phyloP scores from a whole-genome alignment of 2,113 vertebrate genomes.

The Grallaria varia region DNA sequence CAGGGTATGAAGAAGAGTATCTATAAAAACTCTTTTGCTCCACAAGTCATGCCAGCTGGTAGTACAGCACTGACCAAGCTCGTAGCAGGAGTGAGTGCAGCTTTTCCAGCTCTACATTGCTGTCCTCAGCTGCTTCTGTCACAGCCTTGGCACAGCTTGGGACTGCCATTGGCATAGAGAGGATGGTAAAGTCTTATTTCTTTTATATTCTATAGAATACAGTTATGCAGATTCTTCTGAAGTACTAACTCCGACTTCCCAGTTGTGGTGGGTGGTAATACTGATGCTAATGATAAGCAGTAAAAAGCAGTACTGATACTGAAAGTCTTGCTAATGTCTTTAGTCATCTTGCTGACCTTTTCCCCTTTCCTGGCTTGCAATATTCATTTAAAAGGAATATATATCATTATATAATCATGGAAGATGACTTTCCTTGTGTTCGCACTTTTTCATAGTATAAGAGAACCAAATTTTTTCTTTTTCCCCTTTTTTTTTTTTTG shows the following conservation, averaged over 20 bases:
- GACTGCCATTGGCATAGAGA: neutral
- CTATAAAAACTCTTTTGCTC: slow-evolving; percentile 10
- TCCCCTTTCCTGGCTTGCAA: neutral
- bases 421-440: slow-evolving; percentile 12
- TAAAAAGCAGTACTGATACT: neutral
- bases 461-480: neutral
- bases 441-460: neutral
- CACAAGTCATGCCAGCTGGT: neutral
- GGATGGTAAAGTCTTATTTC: neutral
- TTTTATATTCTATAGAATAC: neutral
- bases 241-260: slow-evolving; percentile 9
- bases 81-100: neutral
- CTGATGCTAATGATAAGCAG: neutral
- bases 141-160: neutral
- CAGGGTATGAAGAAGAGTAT: slow-evolving; percentile 11
- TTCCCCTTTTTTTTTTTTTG: neutral
- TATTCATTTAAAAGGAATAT: slow-evolving; percentile 15
- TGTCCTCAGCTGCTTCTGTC: neutral
- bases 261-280: neutral
- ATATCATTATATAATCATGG: slow-evolving; percentile 4
- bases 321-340: slow-evolving; percentile 14
- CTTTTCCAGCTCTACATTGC: neutral
- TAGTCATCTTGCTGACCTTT: slow-evolving; percentile 17
- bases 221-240: neutral
- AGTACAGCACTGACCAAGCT: neutral